phyloP scores from a whole-genome alignment of 2,888 invertebrate genomes.

The Tetragonisca angustula region DNA sequence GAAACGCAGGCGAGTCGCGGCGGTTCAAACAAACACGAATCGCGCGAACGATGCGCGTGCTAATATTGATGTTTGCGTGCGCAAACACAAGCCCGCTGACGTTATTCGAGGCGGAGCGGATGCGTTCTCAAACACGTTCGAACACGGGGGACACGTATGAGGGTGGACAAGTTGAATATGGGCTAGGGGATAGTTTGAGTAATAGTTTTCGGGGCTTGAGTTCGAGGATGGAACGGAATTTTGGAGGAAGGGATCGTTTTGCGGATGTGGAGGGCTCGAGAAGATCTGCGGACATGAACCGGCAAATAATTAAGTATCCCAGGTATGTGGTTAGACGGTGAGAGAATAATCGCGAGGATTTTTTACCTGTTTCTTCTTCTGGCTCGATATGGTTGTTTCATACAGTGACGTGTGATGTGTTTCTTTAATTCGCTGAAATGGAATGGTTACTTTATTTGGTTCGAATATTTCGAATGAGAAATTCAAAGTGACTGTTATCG shows the following conservation, averaged over 20 bases:
- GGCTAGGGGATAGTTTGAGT: conserved; percentile 3
- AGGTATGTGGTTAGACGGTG: no score
- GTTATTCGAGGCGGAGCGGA: conserved; percentile 15
- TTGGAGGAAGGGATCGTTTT: background rate
- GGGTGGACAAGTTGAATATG: conserved; percentile 1
- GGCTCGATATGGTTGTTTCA: background rate
- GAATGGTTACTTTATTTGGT: no score
- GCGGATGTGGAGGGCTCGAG: background rate
- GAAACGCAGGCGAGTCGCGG: background rate
- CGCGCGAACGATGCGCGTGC: conserved; percentile 38
- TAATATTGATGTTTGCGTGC: conserved; percentile 38
- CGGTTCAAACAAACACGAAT: conserved; percentile 32
- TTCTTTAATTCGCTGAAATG: background rate
- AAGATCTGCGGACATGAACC: background rate
- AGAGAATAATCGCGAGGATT: background rate
- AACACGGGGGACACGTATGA: conserved; percentile 2
- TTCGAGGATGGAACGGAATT: background rate
- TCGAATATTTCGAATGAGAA: no score
- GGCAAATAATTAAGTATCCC: background rate
- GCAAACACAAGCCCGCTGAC: conserved; percentile 25
- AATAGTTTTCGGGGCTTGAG: background rate
- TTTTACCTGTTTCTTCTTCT: background rate
- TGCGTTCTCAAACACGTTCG: conserved; percentile 19
- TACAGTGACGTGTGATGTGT: background rate
- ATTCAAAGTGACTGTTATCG: no score